Percentiles rank a stretch among this genome's conserved stretches.
These are phyloP conservation scores for Dreissena rostriformis DNA, from an alignment of 1,140 invertebrate genomes.

Conservation along the genomic window DNA sequence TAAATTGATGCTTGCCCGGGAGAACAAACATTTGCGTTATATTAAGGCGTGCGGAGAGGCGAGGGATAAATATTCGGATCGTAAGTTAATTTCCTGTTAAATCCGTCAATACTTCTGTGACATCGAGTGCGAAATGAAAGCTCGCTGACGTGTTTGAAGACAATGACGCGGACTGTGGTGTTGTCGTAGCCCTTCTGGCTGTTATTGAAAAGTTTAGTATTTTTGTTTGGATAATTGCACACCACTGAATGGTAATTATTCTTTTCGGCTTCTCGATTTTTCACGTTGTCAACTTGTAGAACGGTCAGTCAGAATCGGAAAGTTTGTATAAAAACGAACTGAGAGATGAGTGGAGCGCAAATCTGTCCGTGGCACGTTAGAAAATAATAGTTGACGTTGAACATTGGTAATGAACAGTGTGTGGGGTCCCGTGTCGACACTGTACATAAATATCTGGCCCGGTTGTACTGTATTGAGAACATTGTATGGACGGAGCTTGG, in stretches of 20 bases:
- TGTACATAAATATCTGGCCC: neutral
- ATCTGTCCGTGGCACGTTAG: neutral
- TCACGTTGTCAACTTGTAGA: neutral
- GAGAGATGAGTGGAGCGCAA: too few species aligned
- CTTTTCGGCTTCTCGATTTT: neutral
- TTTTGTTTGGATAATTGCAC: neutral
- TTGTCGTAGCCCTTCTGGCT: neutral
- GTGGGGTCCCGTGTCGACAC: neutral
- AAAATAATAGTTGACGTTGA: neutral
- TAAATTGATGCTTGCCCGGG: too few species aligned
- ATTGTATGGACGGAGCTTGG: neutral
- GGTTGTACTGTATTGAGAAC: neutral
- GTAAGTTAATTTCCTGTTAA: conserved; percentile 5
- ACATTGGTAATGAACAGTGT: conserved; percentile 1
- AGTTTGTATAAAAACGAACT: too few species aligned
- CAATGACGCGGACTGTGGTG: neutral
- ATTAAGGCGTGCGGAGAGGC: too few species aligned
- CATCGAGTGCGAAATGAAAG: conserved; percentile 4
- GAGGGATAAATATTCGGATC: neutral
- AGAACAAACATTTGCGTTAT: too few species aligned
- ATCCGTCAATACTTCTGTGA: neutral
- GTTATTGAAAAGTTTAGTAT: conserved; percentile 13
- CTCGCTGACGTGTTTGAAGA: neutral
- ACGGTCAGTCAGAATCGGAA: neutral
- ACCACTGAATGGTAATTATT: conserved; percentile 1